These are phyloP conservation scores for Dysdera silvatica DNA, from an alignment of 1,140 invertebrate species.

Conservation along the genomic window DNA sequence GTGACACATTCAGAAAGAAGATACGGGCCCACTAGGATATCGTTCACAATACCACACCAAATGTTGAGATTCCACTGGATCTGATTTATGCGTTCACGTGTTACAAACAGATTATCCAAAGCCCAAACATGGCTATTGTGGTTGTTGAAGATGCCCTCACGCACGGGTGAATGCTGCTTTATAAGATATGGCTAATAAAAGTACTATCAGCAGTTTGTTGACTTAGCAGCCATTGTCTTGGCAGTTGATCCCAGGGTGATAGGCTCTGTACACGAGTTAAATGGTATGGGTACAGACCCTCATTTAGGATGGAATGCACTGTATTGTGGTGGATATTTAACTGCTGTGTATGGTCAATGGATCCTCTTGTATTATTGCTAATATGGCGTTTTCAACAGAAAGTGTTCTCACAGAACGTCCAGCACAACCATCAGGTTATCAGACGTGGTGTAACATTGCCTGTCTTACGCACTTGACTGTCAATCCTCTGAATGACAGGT, in stretches of 20 bases:
- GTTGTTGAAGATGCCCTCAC: neutral
- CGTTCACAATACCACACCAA: too few species aligned
- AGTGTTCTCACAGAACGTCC: neutral
- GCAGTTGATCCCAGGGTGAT: neutral
- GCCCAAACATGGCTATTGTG: neutral
- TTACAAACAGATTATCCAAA: neutral
- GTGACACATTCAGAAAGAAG: too few species aligned
- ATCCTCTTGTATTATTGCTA: neutral
- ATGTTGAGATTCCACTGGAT: neutral
- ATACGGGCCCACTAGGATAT: neutral
- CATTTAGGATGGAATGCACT: neutral
- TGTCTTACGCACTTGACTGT: neutral
- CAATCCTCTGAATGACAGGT: too few species aligned
- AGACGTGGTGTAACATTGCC: neutral
- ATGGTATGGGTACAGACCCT: neutral
- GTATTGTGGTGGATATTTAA: neutral
- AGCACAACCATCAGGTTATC: neutral
- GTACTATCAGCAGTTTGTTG: neutral
- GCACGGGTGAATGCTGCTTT: neutral
- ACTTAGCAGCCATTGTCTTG: neutral
- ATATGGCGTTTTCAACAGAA: neutral
- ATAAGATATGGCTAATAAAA: neutral
- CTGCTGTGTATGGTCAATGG: neutral
- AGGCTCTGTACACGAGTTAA: neutral
- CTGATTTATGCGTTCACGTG: too few species aligned